Conservation (phyloP, 2,113 vertebrate species). For the Sceloporus tristichus region DNA sequence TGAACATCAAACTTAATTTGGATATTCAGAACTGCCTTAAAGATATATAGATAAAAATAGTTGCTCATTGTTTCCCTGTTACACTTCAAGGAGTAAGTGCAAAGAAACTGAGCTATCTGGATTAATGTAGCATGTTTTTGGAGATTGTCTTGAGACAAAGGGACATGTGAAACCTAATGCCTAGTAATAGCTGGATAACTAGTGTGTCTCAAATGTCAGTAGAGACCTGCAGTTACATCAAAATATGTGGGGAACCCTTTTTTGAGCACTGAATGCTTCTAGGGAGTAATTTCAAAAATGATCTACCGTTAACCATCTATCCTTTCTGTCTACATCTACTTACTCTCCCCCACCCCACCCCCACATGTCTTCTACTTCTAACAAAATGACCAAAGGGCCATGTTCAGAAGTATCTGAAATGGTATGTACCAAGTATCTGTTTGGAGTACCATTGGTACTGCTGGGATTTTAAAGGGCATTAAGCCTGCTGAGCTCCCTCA, state of each 20-base stretch:
- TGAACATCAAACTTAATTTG: neutral
- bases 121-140: neutral
- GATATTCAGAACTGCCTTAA: neutral
- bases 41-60: neutral
- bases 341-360: neutral
- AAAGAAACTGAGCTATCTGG: neutral
- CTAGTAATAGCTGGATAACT: too few relatives aligned
- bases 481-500: neutral
- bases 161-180: neutral
- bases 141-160: neutral
- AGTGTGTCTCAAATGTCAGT: neutral
- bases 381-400: neutral
- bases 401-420: neutral
- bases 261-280: neutral
- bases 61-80: neutral
- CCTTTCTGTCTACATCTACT: too few relatives aligned
- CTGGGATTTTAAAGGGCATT: neutral
- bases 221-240: neutral
- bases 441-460: neutral
- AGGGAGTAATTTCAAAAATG: neutral
- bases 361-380: neutral
- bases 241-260: neutral
- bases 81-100: neutral
- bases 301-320: neutral
- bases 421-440: neutral